Percentiles rank a stretch among this genome's conserved stretches.
phyloP scores from a whole-genome alignment of 2,797 vertebrate species.

The Acipenser oxyrinchus region DNA sequence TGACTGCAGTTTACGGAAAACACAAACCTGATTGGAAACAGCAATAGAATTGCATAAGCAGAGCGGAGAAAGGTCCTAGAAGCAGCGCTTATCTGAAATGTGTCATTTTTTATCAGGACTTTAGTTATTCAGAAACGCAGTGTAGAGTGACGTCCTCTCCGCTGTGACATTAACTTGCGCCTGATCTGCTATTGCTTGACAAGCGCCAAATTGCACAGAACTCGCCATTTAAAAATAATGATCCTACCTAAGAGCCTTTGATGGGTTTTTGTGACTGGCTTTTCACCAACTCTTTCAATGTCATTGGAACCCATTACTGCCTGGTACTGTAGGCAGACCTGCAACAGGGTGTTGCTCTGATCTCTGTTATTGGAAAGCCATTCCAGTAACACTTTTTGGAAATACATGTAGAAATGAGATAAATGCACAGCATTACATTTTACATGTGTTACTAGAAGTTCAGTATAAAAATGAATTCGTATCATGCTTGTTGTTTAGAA shows the following conservation, averaged over 20 bases:
- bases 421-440: no score
- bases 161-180: conserved; percentile 18
- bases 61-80: conserved; percentile 33
- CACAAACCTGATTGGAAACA: conserved; percentile 38
- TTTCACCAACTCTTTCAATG: conserved; percentile 33
- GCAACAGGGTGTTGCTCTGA: no score
- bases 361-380: no score
- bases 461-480: no score
- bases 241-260: conserved; percentile 35
- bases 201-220: conserved; percentile 49
- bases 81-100: conserved; percentile 43
- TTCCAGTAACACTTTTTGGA: no score
- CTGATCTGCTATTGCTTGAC: conserved; percentile 42
- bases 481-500: no score
- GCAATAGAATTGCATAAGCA: conserved; percentile 39
- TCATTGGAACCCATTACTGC: no score
- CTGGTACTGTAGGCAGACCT: no score
- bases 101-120: conserved; percentile 60
- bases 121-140: conserved; percentile 60
- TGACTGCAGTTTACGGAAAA: conserved; percentile 51
- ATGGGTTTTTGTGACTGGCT: conserved; percentile 40
- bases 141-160: conserved; percentile 24
- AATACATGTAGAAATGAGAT: no score
- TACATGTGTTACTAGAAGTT: no score
- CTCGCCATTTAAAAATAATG: conserved; percentile 40